phyloP scores from a whole-genome alignment of 2,888 invertebrate species.

The Amphimallon solstitiale region DNA sequence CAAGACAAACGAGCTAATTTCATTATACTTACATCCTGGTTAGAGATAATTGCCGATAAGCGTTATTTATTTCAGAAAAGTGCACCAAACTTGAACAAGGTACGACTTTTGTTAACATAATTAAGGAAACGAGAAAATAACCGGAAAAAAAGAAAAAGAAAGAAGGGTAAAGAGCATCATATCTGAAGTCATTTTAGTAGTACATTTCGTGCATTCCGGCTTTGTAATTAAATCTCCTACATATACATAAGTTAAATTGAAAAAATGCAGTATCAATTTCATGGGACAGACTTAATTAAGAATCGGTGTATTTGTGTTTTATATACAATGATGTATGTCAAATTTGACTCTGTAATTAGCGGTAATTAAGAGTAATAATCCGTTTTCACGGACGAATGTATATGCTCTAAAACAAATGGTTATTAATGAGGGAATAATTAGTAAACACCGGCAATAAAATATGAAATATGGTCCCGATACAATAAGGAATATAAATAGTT shows the following conservation, averaged over 20 bases:
- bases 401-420: slow-evolving; percentile 21
- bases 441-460: slow-evolving; percentile 17
- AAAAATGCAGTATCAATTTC: slow-evolving; percentile 17
- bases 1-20: slow-evolving; percentile 1
- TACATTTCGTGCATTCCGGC: neutral
- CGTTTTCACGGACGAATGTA: neutral
- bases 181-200: no score
- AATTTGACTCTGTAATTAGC: slow-evolving; percentile 4
- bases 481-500: slow-evolving; percentile 18
- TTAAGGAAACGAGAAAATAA: neutral
- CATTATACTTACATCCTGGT: neutral
- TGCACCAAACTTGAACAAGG: slow-evolving; percentile 6
- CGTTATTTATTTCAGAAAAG: slow-evolving; percentile 10
- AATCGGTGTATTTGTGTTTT: neutral
- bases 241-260: neutral
- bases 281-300: neutral
- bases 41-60: slow-evolving; percentile 1
- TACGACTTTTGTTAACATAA: neutral
- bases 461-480: slow-evolving; percentile 10
- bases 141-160: neutral
- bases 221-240: neutral
- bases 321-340: neutral
- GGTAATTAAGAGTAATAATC: slow-evolving; percentile 20
- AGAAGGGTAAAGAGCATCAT: no score
- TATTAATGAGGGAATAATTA: slow-evolving; percentile 26